Percentiles rank a stretch among this genome's conserved stretches.
Evolutionary conservation across 2,888 invertebrate genomes (phyloP).

Genomic region (Osedax frankpressi): DNA sequence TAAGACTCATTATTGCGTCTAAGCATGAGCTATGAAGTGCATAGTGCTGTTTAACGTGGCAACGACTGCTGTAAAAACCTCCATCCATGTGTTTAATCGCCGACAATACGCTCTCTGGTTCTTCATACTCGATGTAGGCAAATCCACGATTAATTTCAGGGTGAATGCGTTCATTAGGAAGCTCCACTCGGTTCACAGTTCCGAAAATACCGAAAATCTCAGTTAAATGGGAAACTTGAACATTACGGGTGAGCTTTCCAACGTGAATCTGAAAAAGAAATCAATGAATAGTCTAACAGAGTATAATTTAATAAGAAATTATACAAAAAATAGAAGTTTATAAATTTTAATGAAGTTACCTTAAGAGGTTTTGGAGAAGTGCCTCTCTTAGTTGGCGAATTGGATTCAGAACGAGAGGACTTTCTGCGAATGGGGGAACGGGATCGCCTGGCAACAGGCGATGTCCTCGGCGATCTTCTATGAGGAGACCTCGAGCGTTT

Average conservation of each 20-base stretch:
- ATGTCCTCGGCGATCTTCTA: not conserved
- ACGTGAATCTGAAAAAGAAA: conserved; percentile 70
- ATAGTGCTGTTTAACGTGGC: no score
- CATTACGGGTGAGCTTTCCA: conserved; percentile 78
- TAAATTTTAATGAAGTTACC: not conserved
- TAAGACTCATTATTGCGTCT: not conserved
- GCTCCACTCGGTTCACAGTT: conserved; percentile 71
- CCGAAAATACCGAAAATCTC: conserved; percentile 49
- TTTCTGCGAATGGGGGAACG: not conserved
- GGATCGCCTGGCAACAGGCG: no score
- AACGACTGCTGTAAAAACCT: conserved; percentile 56
- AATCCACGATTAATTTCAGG: conserved; percentile 77
- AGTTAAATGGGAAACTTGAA: conserved; percentile 55
- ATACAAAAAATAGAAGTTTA: not conserved
- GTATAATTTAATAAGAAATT: not conserved
- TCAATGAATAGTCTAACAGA: not conserved
- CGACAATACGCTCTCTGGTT: conserved; percentile 87
- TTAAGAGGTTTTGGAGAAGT: not conserved
- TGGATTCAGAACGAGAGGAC: not conserved
- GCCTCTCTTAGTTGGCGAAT: not conserved
- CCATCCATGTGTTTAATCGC: conserved; percentile 99
- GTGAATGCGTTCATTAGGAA: conserved; percentile 75
- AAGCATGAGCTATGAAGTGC: no score
- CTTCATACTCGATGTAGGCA: conserved; percentile 86
- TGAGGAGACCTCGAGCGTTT: not conserved